A percentile compares a stretch with the other conserved stretches of the same genome.
phyloP scores from a whole-genome alignment of 2,113 vertebrate species.

The Girardinichthys multiradiatus region DNA sequence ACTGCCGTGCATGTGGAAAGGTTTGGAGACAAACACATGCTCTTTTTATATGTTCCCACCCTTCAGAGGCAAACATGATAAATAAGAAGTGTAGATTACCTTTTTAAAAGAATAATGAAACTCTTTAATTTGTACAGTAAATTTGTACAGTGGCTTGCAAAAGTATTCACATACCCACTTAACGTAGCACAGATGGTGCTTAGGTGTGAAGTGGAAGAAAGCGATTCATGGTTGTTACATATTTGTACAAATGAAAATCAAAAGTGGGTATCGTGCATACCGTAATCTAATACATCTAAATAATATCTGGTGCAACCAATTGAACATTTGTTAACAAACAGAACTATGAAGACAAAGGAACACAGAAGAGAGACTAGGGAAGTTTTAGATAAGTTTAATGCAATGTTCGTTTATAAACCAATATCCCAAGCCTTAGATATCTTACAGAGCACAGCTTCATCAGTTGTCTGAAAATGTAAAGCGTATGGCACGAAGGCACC shows the following conservation, averaged over 20 bases:
- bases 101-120: neutral
- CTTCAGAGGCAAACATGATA: neutral
- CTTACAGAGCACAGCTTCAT: too few relatives aligned
- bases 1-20: constrained; percentile 97
- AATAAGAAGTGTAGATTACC: neutral
- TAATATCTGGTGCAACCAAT: neutral
- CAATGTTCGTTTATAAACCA: too few relatives aligned
- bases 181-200: too few relatives aligned
- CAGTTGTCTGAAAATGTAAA: too few relatives aligned
- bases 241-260: neutral
- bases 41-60: neutral
- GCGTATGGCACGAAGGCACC: too few relatives aligned
- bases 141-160: neutral
- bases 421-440: too few relatives aligned
- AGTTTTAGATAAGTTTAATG: too few relatives aligned
- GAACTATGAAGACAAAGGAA: too few relatives aligned
- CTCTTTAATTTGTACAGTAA: too few relatives aligned
- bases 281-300: neutral
- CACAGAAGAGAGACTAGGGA: too few relatives aligned
- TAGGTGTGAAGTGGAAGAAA: too few relatives aligned
- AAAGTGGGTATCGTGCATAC: neutral
- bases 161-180: neutral
- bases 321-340: neutral
- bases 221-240: neutral
- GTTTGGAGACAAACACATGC: constrained; percentile 63